Evolutionary conservation across 2,113 vertebrate genomes (phyloP), one percentile per base, ranked within the genome.

Genomic region (Alosa alosa): DNA sequence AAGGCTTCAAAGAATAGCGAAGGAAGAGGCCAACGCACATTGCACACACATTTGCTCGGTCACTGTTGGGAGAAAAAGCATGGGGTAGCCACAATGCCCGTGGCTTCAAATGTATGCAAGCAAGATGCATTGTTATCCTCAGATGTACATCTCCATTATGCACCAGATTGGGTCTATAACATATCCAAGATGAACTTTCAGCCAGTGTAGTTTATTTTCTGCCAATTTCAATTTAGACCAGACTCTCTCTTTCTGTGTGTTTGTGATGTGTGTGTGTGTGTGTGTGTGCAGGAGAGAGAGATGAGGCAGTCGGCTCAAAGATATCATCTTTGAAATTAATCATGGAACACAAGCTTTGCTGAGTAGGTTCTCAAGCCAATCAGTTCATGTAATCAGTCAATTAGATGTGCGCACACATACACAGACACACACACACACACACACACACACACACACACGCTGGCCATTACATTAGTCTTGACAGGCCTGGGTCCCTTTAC

Each of bases 341-440:
- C 20, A 64, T n/a, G 22, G 22, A 64, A 64, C 57, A 64, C 22
- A 64, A 64, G 57, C 22, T 7, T 9, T 64, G 57, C 57, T 64
- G 52, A 55, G 52, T 55, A 4, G 52, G 13, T 17, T 15, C 52
- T 55, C 52, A 55, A 55, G 52, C 52, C 52, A 55, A 55, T 55
- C 52, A 55, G 52, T 18, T 17, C 52, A 55, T 17, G 52, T 55
- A 55, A 55, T 55, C 52, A 55, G 52, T 55, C 52, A 55, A 55
- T 55, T 55, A 55, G 52, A 49, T 10, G 47, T 8, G 47, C 9
- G 7, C 47, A 10, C 9, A 1, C 55, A 60, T 17, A 31, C 60
- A 68, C 60, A 64, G 22, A 64, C 60, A 64, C 60, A 64, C 60
- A 64, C 60, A 64, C 60, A 64, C 60, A 64, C 60, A n/a, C n/a